Conservation (phyloP, 2,888 invertebrate genomes). For the Pyrrhia umbra region DNA sequence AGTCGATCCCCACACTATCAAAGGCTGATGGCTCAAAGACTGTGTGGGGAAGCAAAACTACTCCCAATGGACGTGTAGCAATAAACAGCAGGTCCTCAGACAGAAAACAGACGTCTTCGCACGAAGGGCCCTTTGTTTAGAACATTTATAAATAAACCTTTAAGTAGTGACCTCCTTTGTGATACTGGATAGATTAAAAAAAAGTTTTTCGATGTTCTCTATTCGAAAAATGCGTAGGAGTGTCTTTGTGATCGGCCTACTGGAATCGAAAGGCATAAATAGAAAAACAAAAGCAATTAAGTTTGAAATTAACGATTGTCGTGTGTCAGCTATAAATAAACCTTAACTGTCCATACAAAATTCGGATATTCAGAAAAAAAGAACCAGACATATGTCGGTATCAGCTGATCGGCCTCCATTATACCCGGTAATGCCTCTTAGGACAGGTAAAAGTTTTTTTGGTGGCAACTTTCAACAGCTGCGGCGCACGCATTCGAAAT, state of each 20-base stretch:
- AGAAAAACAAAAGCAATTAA: conserved; percentile 39
- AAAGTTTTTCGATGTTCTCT: conserved; percentile 12
- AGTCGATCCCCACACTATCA: conserved; percentile 71
- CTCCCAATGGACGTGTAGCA: conserved; percentile 77
- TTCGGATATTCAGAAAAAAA: conserved; percentile 46
- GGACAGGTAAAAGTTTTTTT: conserved; percentile 78
- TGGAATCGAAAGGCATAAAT: conserved; percentile 18
- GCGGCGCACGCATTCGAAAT: conserved; percentile 80
- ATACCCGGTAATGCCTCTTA: conserved; percentile 63
- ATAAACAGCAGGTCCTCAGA: conserved; percentile 83
- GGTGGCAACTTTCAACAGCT: conserved; percentile 78
- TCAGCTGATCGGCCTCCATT: conserved; percentile 78
- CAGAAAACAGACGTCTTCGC: conserved; percentile 83
- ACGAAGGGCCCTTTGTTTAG: conserved; percentile 82
- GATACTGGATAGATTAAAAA: conserved; percentile 53
- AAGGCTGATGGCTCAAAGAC: conserved; percentile 67
- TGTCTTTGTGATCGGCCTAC: conserved; percentile 9
- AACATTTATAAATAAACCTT: conserved; percentile 80
- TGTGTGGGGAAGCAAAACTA: conserved; percentile 72
- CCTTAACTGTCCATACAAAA: conserved; percentile 27
- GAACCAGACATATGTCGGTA: conserved; percentile 68
- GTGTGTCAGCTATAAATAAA: conserved; percentile 51
- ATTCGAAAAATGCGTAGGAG: conserved; percentile 10
- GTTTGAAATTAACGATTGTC: conserved; percentile 42
- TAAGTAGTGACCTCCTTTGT: conserved; percentile 76